Evolutionary conservation across 2,113 vertebrate species (phyloP).

Genomic region (Meleagris gallopavo): DNA sequence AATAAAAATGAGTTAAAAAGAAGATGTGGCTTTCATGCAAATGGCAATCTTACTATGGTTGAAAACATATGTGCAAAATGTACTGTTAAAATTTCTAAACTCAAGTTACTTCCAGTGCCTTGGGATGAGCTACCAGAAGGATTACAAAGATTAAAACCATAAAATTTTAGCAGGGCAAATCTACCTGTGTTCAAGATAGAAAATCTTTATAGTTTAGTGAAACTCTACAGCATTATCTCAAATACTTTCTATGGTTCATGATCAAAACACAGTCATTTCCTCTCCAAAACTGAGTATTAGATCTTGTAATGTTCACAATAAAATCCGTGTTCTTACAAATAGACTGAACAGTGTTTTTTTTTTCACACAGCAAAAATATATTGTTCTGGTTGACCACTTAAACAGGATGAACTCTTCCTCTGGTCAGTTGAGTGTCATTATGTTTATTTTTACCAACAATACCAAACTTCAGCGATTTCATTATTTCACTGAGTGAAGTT

Average conservation of each 20-base stretch:
- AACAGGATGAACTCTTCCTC: background rate
- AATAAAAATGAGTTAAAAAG: conserved; percentile 57
- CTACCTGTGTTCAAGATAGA: background rate
- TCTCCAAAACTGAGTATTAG: background rate
- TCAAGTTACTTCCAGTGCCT: background rate
- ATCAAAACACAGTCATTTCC: background rate
- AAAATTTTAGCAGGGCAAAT: background rate
- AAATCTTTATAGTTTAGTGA: background rate
- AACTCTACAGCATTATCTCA: background rate
- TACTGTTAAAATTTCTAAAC: background rate
- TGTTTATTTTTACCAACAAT: background rate
- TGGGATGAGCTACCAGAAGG: background rate
- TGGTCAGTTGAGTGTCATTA: background rate
- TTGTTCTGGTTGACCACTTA: background rate
- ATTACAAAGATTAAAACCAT: background rate
- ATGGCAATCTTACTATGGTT: background rate
- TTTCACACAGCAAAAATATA: background rate
- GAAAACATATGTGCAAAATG: background rate
- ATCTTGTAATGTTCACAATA: background rate
- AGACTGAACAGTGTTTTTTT: background rate
- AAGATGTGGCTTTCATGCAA: background rate
- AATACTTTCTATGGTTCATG: background rate
- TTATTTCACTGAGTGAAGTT: background rate
- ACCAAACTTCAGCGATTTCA: accelerated
- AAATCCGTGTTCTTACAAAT: background rate